Evolutionary conservation across 2,888 invertebrate species (phyloP), one percentile per base, ranked within the genome.

Genomic region (Ormyrus labotus): DNA sequence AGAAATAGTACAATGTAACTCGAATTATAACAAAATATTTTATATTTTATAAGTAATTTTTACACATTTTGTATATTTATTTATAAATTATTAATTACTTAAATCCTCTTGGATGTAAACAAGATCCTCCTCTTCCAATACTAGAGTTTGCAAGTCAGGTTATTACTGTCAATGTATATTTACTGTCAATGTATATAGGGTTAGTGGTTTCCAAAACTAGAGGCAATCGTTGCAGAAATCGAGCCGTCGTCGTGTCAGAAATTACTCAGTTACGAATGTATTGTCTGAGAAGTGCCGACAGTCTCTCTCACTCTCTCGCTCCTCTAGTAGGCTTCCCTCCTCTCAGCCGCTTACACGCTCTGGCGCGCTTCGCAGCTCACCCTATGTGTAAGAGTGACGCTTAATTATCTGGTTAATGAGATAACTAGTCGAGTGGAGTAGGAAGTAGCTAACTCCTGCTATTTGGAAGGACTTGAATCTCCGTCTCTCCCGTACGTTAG

Each of bases 341-440:
- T 19, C 19, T 19, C 19, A 19, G 19, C 19, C 19, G 19, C 19
- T 19, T 19, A 19, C 19, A 19, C 19, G 19, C 19, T 19, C 19
- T 19, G 19, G 19, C 19, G 19, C 19, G 19, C 19, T 19, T 19
- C 19, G 19, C 19, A 19, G 19, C 19, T 19, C 19, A 19, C 19
- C 19, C 19, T 0, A 19, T 19, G 19, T 19, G 19, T 19, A 19
- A 82, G 83, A 83, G 81, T 80, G 81, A 75, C 84, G 83, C 83
- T 86, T 85, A 85, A 86, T 85, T 86, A 85, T 84, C 84, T 81
- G 83, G 79, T 80, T 85, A 86, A 86, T 84, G 85, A 85, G 85
- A 84, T 84, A 85, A 85, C 83, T 67, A 81, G 77, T 80, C 81
- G 61, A 61, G 67, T 57, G 58, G 19, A 74, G 78, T 71, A 80